Percentiles rank a stretch among this genome's conserved stretches.
Conservation (phyloP, 2,113 vertebrate species). For the Petrocephalus microphthalmus region DNA sequence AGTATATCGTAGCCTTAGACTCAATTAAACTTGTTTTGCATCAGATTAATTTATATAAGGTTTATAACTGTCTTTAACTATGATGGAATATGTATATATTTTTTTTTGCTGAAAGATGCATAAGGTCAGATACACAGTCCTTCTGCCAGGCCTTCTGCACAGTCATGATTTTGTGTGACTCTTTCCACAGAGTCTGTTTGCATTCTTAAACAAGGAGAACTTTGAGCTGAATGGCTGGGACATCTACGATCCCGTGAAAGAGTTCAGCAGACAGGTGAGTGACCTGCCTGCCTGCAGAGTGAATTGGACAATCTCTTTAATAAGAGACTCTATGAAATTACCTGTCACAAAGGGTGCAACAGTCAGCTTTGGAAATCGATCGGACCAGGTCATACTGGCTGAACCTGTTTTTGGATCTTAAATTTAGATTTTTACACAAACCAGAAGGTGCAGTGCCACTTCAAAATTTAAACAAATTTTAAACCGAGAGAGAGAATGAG, state of each 20-base stretch:
- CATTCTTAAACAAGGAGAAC: slow-evolving; percentile 87
- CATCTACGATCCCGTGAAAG: slow-evolving; percentile 80
- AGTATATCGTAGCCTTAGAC: neutral
- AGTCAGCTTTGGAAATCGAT: neutral
- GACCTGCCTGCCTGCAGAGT: neutral
- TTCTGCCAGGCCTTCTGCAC: neutral
- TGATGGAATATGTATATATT: neutral
- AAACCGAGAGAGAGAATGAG: too few species aligned
- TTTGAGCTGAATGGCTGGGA: slow-evolving; percentile 83
- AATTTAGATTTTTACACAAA: neutral
- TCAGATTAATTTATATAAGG: neutral
- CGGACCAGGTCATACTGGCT: neutral
- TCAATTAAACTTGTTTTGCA: neutral
- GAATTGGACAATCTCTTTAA: neutral
- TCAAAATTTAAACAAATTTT: neutral
- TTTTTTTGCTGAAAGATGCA: neutral
- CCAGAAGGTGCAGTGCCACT: neutral
- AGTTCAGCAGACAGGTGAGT: slow-evolving; percentile 85
- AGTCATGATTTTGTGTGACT: neutral
- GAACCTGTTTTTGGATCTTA: neutral
- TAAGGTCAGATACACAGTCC: neutral
- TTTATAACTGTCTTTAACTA: neutral
- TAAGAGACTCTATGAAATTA: neutral
- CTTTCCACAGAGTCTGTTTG: slow-evolving; percentile 73
- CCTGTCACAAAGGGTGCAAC: neutral